A percentile compares a stretch with the other conserved stretches of the same genome.
phyloP scores from a whole-genome alignment of 1,140 invertebrate species.

The Tetramorium parvispinum region DNA sequence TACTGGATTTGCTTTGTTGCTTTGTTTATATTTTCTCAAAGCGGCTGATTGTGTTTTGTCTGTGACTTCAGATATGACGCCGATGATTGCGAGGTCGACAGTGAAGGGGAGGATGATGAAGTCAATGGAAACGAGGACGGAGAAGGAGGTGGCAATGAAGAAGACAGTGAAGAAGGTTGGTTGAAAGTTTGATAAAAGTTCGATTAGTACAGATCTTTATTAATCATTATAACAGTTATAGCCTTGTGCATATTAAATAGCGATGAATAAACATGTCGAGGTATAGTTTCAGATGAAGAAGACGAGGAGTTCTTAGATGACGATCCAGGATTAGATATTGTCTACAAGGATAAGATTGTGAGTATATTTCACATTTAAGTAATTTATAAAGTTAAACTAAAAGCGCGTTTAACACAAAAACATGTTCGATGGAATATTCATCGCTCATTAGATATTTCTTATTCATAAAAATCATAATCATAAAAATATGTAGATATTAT shows the following conservation, averaged over 20 bases:
- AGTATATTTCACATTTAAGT: conserved; percentile 61
- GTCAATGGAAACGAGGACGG: conserved; percentile 91
- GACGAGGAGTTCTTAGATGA: conserved; percentile 88
- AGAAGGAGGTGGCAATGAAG: conserved; percentile 89
- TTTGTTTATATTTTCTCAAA: conserved; percentile 47
- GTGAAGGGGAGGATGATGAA: conserved; percentile 90
- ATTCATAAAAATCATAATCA: background rate
- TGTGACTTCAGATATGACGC: conserved; percentile 79
- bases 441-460: conserved; percentile 10
- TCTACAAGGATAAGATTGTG: conserved; percentile 91
- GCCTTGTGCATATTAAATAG: background rate
- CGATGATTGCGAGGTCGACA: conserved; percentile 90
- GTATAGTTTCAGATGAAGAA: conserved; percentile 86
- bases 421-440: background rate
- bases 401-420: background rate
- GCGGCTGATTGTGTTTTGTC: conserved; percentile 35
- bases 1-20: background rate
- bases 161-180: conserved; percentile 88
- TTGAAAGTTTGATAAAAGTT: conserved; percentile 46
- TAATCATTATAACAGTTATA: background rate
- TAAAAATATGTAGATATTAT: background rate
- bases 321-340: conserved; percentile 89
- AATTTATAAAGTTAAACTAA: background rate
- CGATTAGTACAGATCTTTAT: background rate
- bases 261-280: background rate